Evolutionary conservation across 1,140 invertebrate genomes (phyloP).

Genomic region (Anthonomus grandis): DNA sequence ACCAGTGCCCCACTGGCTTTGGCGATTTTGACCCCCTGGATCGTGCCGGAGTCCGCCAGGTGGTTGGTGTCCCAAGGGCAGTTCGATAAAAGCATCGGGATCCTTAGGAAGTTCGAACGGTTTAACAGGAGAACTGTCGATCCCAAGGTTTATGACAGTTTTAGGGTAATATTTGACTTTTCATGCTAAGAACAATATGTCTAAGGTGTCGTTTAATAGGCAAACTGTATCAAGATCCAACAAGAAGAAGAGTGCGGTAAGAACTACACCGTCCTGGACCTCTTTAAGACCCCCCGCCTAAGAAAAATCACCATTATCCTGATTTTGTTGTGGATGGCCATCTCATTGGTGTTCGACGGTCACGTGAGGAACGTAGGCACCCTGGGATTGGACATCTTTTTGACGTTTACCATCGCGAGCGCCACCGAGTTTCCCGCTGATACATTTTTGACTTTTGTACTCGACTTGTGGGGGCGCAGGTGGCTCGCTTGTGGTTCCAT

Average conservation of each 20-base stretch:
- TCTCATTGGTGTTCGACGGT: slow-evolving; percentile 82
- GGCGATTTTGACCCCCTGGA: slow-evolving; percentile 65
- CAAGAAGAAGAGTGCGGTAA: slow-evolving; percentile 65
- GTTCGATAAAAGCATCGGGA: slow-evolving; percentile 70
- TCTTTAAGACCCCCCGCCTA: slow-evolving; percentile 71
- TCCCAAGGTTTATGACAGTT: slow-evolving; percentile 67
- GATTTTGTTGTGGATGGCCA: slow-evolving; percentile 80
- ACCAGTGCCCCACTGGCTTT: slow-evolving; percentile 73
- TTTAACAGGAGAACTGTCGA: slow-evolving; percentile 74
- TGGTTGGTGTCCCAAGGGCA: slow-evolving; percentile 82
- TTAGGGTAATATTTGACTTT: slow-evolving; percentile 54
- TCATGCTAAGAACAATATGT: background rate
- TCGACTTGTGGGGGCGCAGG: slow-evolving; percentile 78
- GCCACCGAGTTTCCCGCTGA: slow-evolving; percentile 81
- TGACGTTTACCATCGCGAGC: slow-evolving; percentile 79
- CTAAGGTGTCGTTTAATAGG: slow-evolving; percentile 48
- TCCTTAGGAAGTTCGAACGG: slow-evolving; percentile 74
- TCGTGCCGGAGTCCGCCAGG: slow-evolving; percentile 79
- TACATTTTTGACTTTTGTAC: slow-evolving; percentile 70
- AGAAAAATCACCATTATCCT: slow-evolving; percentile 69
- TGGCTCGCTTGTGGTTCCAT: slow-evolving; percentile 80
- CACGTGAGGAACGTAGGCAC: slow-evolving; percentile 81
- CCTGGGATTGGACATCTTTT: slow-evolving; percentile 71
- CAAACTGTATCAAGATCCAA: slow-evolving; percentile 59
- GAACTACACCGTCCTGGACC: slow-evolving; percentile 72